Evolutionary conservation across 2,888 invertebrate genomes (phyloP).

Genomic region (Plagodis pulveraria): DNA sequence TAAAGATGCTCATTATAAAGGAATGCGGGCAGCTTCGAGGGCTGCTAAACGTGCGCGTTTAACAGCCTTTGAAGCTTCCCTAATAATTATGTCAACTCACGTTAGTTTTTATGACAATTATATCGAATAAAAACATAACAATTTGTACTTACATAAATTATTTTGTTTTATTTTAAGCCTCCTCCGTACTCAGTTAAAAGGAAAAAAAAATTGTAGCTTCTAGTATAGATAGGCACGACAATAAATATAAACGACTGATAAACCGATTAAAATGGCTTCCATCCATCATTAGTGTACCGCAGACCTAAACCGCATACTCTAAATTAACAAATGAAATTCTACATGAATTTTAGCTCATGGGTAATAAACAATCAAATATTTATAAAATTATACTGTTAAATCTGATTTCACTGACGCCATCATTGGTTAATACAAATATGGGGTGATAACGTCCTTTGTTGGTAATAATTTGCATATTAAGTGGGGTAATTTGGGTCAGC

Average conservation of each 20-base stretch:
- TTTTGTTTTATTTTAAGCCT: not conserved
- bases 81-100: no score
- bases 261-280: not conserved
- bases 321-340: not conserved
- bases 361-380: no score
- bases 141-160: not conserved
- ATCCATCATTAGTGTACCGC: conserved; percentile 12
- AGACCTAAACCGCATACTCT: not conserved
- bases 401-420: conserved; percentile 15
- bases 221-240: not conserved
- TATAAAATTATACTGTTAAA: not conserved
- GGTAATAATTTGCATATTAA: conserved; percentile 75
- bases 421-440: conserved; percentile 39
- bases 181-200: not conserved
- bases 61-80: no score
- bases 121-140: no score
- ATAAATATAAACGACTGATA: not conserved
- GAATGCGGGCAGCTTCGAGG: no score
- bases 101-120: no score
- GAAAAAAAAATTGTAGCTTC: not conserved
- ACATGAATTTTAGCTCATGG: not conserved
- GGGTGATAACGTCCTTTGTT: conserved; percentile 36
- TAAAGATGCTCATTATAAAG: no score
- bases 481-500: conserved; percentile 68
- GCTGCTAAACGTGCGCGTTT: no score